phyloP scores from a whole-genome alignment of 2,888 invertebrate species.

The Conus canariensis region DNA sequence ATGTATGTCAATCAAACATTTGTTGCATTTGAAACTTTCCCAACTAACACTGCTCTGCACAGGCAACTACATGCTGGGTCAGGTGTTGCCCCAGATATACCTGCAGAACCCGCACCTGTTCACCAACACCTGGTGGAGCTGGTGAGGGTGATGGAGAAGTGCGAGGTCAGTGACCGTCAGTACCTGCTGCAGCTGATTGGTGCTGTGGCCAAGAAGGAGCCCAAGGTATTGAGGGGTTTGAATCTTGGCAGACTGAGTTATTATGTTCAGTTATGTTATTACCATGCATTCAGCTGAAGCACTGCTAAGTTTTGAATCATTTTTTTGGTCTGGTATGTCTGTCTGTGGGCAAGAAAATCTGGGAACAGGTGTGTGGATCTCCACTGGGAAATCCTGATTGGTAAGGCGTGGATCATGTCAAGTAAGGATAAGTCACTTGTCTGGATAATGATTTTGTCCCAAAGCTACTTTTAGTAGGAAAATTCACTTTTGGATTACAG shows the following conservation, averaged over 20 bases:
- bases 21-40: no score
- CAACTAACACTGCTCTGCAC: conserved; percentile 41
- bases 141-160: conserved; percentile 88
- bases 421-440: no score
- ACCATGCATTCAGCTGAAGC: background rate
- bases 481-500: no score
- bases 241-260: no score
- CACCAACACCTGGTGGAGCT: conserved; percentile 91
- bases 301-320: no score
- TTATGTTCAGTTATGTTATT: background rate
- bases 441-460: no score
- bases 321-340: background rate
- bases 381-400: no score
- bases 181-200: conserved; percentile 91
- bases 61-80: conserved; percentile 93
- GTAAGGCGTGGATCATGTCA: no score
- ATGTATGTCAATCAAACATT: no score
- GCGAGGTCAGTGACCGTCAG: conserved; percentile 90
- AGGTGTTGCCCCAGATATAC: conserved; percentile 94
- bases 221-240: conserved; percentile 23
- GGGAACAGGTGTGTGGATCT: no score
- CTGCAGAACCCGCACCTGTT: conserved; percentile 91
- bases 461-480: no score
- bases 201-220: conserved; percentile 89
- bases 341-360: no score